phyloP scores from a whole-genome alignment of 2,888 invertebrate species.

The Tinea semifulvella region DNA sequence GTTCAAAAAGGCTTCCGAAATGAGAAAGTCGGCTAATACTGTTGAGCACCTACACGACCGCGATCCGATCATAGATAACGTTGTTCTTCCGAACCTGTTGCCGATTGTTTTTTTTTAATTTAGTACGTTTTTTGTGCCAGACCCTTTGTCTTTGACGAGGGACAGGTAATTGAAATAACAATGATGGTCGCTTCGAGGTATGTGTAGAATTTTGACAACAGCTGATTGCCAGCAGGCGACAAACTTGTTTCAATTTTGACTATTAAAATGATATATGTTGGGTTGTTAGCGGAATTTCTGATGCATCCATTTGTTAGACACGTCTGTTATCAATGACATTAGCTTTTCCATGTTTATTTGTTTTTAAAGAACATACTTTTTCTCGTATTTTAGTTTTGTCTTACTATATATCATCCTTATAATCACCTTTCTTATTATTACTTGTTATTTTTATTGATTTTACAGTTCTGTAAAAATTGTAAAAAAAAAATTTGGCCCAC shows the following conservation, averaged over 20 bases:
- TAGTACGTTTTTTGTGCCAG: conserved; percentile 39
- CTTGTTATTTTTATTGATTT: no score
- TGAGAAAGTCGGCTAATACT: conserved; percentile 48
- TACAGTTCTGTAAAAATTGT: no score
- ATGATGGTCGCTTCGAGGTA: conserved; percentile 44
- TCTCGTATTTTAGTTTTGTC: no score
- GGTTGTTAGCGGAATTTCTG: neutral
- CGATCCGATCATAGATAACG: conserved; percentile 65
- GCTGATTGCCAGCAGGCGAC: conserved; percentile 35
- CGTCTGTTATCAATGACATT: no score
- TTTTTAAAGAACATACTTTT: no score
- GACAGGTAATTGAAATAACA: conserved; percentile 64
- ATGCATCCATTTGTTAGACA: no score
- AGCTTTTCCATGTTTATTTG: no score
- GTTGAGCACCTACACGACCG: conserved; percentile 59
- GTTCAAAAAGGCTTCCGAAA: conserved; percentile 50
- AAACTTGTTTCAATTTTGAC: neutral
- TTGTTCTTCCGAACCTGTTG: conserved; percentile 31
- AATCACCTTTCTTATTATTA: no score
- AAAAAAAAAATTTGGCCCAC: no score
- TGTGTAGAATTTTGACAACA: conserved; percentile 60
- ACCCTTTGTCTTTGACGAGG: conserved; percentile 65
- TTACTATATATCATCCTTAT: no score
- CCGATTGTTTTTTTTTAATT: conserved; percentile 28
- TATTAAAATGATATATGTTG: neutral